A percentile compares a stretch with the other conserved stretches of the same genome.
phyloP scores from a whole-genome alignment of 2,113 vertebrate genomes.

The Pseudopodoces humilis region DNA sequence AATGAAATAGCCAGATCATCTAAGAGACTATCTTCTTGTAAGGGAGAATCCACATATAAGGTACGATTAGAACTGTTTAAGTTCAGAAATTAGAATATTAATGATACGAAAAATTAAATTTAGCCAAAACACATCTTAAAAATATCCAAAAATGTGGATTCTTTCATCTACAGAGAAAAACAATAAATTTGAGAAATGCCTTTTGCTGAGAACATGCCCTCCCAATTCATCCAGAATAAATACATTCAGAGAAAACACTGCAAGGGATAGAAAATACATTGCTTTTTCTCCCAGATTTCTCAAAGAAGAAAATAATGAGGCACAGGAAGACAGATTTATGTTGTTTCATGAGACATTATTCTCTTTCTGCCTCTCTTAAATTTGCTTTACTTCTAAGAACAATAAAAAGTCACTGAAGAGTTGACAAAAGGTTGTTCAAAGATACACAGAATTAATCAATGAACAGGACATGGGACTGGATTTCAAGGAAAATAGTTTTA shows the following conservation, averaged over 20 bases:
- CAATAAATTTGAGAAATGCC: background rate
- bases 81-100: background rate
- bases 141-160: background rate
- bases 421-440: slow-evolving; percentile 17
- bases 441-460: slow-evolving; percentile 8
- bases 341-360: slow-evolving; percentile 16
- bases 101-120: background rate
- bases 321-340: slow-evolving; percentile 36
- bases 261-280: slow-evolving; percentile 9
- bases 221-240: background rate
- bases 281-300: slow-evolving; percentile 37
- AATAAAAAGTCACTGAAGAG: background rate
- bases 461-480: background rate
- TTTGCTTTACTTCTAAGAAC: slow-evolving; percentile 32
- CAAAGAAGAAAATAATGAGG: slow-evolving; percentile 39
- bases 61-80: background rate
- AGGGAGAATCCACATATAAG: background rate
- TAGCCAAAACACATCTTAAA: background rate
- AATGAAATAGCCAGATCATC: background rate
- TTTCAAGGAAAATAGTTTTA: background rate
- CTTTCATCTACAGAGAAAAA: background rate
- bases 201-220: background rate
- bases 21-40: background rate
- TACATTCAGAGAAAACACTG: background rate
- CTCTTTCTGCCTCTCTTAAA: slow-evolving; percentile 15